Evolutionary conservation across 2,797 vertebrate species (phyloP), one percentile per base, ranked within the genome.

Genomic region (Odontamblyopus lacepedii): DNA sequence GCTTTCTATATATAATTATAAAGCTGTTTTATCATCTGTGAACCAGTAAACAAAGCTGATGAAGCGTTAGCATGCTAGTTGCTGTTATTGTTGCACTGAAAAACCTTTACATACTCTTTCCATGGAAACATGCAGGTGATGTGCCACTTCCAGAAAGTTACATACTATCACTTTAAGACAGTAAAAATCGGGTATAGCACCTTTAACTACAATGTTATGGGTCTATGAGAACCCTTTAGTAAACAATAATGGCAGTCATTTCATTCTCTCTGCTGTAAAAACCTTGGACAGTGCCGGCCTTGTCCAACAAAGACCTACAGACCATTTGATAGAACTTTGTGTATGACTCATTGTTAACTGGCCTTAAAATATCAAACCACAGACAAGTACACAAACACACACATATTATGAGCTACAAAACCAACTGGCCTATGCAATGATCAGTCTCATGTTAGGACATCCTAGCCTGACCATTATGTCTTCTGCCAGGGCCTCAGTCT

Each of bases 361-460:
- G 88, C 89, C 92, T 87, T 92, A 84, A 92, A 90, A 91, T 90
- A 91, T 87, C 86, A 89, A 88, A 88, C 87, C 89, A 9, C 35
- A 9, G 1, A 38, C 35, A 6, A 35, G 32, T 2, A 16, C 16
- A 50, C 15, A 50, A 16, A 35, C 87, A 78, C 69, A 30, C 6
- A 78, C 69, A 30, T 5, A 74, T 88, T 88, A 83, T 48, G 67
- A 35, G 82, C 56, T 64, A 57, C 35, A 51, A 60, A 77, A 83
- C 70, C 69, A 67, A 68, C 55, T 61, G 53, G 50, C 78, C 79
- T 86, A 82, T 87, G 80, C 79, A 89, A 87, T 87, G 88, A 86
- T 88, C 76, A 83, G 35, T 75, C 73, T 71, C 83, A 62, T 90
- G 84, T 92, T 92, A 92, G 85, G 80, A 84, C 77, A 85, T 81